Evolutionary conservation across 2,113 vertebrate genomes (phyloP), one percentile per base, ranked within the genome.

Genomic region (Ochotona curzoniae): DNA sequence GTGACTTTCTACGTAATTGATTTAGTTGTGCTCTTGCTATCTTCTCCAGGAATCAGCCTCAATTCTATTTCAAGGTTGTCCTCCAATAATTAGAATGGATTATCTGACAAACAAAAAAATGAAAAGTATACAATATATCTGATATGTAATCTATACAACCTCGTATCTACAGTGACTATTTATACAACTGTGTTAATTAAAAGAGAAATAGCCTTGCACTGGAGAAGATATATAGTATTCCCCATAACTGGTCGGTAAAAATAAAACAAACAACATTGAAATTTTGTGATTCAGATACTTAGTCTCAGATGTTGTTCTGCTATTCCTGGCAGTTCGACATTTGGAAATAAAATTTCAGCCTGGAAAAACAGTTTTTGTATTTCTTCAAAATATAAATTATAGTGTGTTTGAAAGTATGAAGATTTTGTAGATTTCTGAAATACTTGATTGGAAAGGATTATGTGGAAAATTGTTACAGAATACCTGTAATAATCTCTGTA

Each of bases 361-460:
- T 84, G 49, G 13, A 69, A 49, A 28, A 21, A 90, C 47, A 5
- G 69, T 64, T 78, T 69, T 57, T 0, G 8, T 78, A 38, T 66
- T 67, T 87, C 21, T 51, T 13, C 28, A 73, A 71, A 30, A 4
- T 54, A 32, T 60, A 47, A 70, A 44, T 87, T 71, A 13, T 75
- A 17, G 7, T 51, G 25, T 5, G 83, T 60, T 9, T 76, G 21
- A 47, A 75, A 83, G 23, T 57, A 28, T 25, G 15, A 80, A 63
- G n/a, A 9, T 60, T 95, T 69, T 32, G 57, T 57, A 92, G 71
- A 60, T 81, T 79, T 83, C 0, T 89, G 66, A 32, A 78, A 83
- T 1, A 64, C 63, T 57, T 25, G 9, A 17, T 4, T 61, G 66
- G 38, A 66, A 89, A 44, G 21, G 1, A 25, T 10, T 30, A 83